Conservation (phyloP, 1,140 invertebrate species). For the Drosophila pseudoobscura region DNA sequence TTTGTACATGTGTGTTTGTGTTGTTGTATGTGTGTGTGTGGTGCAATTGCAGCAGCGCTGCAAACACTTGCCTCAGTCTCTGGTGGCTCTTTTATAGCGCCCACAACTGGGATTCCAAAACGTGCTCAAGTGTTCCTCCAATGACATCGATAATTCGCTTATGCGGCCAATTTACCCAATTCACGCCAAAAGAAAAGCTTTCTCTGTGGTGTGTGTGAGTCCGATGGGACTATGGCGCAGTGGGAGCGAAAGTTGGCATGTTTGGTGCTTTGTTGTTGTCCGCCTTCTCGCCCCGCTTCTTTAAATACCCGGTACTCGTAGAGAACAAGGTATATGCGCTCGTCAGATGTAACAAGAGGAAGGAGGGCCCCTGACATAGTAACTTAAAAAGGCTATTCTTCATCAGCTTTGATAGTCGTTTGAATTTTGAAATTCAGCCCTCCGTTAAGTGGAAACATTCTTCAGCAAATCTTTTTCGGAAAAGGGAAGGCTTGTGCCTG, state of each 20-base stretch:
- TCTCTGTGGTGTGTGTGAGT: conserved; percentile 8
- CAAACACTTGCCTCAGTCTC: conserved; percentile 21
- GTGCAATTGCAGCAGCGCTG: conserved; percentile 28
- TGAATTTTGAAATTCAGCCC: too few species aligned
- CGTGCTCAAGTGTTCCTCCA: conserved; percentile 69
- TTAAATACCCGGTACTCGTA: too few species aligned
- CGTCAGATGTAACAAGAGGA: too few species aligned
- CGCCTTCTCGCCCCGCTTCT: conserved; percentile 29
- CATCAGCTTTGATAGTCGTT: too few species aligned
- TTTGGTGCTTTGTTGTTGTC: conserved; percentile 26
- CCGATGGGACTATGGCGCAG: conserved; percentile 3
- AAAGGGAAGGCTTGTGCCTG: background rate
- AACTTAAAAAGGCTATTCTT: too few species aligned
- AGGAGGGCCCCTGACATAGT: too few species aligned
- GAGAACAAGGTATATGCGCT: too few species aligned
- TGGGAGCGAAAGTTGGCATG: conserved; percentile 56
- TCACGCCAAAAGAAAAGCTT: conserved; percentile 29
- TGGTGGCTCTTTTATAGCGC: conserved; percentile 32
- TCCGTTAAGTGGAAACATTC: too few species aligned
- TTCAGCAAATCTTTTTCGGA: too few species aligned
- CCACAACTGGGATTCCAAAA: conserved; percentile 36
- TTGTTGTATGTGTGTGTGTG: background rate
- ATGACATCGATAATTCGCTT: conserved; percentile 76
- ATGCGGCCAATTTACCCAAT: conserved; percentile 72
- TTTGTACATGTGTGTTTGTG: background rate